Percentiles rank a stretch among this genome's conserved stretches.
phyloP scores from a whole-genome alignment of 2,888 invertebrate genomes.

The Mimumesa dahlbomi region DNA sequence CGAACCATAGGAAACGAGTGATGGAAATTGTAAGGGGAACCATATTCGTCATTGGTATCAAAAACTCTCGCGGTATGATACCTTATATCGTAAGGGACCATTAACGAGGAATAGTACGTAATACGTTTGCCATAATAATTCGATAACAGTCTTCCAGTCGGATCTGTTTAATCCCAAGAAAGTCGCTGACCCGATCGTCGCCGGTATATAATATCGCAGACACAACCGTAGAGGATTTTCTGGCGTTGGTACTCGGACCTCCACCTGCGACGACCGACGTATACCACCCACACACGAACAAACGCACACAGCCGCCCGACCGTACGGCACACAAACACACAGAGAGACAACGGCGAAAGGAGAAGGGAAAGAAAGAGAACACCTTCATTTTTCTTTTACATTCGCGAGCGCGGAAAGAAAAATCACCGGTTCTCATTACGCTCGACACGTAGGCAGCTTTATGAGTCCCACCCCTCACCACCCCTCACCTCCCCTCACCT shows the following conservation, averaged over 20 bases:
- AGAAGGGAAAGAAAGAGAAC: slow-evolving; percentile 32
- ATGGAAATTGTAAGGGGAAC: no score
- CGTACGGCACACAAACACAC: neutral
- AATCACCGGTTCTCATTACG: slow-evolving; percentile 79
- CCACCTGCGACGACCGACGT: slow-evolving; percentile 27
- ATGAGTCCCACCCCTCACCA: slow-evolving; percentile 57
- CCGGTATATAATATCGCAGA: slow-evolving; percentile 20
- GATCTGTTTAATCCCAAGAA: no score
- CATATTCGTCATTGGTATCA: no score
- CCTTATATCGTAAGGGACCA: no score
- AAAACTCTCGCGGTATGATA: no score
- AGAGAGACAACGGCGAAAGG: neutral
- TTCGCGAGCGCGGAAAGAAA: slow-evolving; percentile 75
- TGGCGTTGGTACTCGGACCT: slow-evolving; percentile 8
- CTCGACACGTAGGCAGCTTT: slow-evolving; percentile 60
- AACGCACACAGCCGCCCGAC: neutral
- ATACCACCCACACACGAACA: slow-evolving; percentile 4
- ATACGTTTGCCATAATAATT: neutral
- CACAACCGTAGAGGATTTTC: slow-evolving; percentile 22
- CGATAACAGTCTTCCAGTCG: no score
- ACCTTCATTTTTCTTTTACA: slow-evolving; percentile 69
- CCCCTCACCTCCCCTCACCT: slow-evolving; percentile 25
- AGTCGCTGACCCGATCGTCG: no score
- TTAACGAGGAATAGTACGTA: no score
- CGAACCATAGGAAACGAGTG: no score